Evolutionary conservation across 2,113 vertebrate species (phyloP).

Genomic region (Fregata magnificens): DNA sequence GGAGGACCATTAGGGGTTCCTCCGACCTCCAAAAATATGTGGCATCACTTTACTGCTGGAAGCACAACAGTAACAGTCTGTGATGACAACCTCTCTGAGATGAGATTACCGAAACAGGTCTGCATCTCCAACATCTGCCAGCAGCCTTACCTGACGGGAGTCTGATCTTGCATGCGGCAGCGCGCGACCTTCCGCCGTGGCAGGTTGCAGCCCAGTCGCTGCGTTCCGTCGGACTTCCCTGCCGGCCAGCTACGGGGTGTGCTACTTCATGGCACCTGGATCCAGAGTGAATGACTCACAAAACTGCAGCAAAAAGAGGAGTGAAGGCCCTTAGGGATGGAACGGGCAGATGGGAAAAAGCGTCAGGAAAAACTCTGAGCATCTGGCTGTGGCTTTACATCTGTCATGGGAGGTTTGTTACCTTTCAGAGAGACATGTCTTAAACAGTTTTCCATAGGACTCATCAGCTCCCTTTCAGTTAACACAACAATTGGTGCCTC

Average conservation of each 20-base stretch:
- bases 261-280: not conserved
- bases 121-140: not conserved
- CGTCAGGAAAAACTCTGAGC: not conserved
- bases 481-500: not conserved
- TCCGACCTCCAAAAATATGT: not conserved
- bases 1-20: not conserved
- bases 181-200: accelerated
- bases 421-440: not conserved
- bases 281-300: not conserved
- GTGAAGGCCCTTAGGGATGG: not conserved
- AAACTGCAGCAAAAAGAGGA: not conserved
- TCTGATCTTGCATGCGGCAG: accelerated
- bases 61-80: not conserved
- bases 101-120: not conserved
- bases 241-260: not conserved
- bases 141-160: too few relatives aligned
- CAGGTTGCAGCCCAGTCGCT: not conserved
- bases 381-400: not conserved
- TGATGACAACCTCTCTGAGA: not conserved
- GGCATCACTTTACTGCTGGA: too few relatives aligned
- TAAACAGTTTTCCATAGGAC: not conserved
- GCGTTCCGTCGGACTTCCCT: not conserved
- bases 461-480: not conserved
- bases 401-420: not conserved
- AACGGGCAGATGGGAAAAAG: not conserved